Evolutionary conservation across 2,888 invertebrate species (phyloP).

Genomic region (Scaptomyza tumidula): DNA sequence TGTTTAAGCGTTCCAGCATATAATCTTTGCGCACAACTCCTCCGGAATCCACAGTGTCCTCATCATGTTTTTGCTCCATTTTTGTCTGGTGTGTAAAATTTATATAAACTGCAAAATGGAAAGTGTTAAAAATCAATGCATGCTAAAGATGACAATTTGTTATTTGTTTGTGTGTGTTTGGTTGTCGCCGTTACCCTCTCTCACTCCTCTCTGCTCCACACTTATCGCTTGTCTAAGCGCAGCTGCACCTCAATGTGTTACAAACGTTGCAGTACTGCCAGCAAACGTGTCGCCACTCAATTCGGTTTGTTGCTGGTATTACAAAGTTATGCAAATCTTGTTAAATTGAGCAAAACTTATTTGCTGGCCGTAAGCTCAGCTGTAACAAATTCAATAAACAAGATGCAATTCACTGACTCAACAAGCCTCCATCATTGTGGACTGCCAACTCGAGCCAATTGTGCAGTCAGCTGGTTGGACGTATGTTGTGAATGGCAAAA

Average conservation of each 20-base stretch:
- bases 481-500: constrained; percentile 14
- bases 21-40: constrained; percentile 80
- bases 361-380: not conserved
- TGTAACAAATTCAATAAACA: constrained; percentile 34
- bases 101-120: constrained; percentile 24
- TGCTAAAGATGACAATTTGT: constrained; percentile 2
- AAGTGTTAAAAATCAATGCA: constrained; percentile 72
- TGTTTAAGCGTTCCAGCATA: constrained; percentile 82
- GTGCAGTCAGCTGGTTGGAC: not conserved
- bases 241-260: constrained; percentile 52
- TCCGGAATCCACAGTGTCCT: constrained; percentile 40
- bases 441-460: constrained; percentile 23
- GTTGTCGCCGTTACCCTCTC: not conserved
- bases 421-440: not conserved
- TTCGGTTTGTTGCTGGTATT: not conserved
- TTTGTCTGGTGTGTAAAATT: constrained; percentile 1
- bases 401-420: constrained; percentile 27
- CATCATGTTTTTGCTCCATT: constrained; percentile 54
- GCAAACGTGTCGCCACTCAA: not conserved
- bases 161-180: not conserved
- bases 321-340: constrained; percentile 25
- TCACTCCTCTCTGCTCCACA: constrained; percentile 9
- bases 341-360: not conserved
- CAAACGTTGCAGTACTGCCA: not conserved
- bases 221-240: constrained; percentile 37